Base-by-base conservation (phyloP, 2,888 invertebrate species). In the Eutolmus rufibarbis region DNA sequence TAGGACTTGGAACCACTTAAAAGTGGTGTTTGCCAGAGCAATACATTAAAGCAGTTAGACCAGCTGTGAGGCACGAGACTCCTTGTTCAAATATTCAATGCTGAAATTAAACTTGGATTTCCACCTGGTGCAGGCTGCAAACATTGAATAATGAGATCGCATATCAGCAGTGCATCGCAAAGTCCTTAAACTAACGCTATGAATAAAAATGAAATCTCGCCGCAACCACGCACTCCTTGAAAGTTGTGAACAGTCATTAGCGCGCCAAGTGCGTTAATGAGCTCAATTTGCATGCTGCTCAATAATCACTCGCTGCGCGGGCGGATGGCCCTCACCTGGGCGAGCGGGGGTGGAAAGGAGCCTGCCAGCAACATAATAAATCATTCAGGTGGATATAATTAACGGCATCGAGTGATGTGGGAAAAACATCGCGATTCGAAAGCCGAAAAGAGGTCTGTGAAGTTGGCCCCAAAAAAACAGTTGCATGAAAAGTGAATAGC, bases 321-420 rank as follows among this genome's bases (percentile, higher is more conserved):
- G 40, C 16, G 34, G 37, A 4, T 28, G 34, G 19, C 37, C 74
- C 51, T 5, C n/a, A n/a, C 51, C 51, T 51, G 8, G 28, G 23
- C 2, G 23, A 16, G 9, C 28, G 37, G 23, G 34, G 78, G 46
- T 12, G 78, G 12, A 14, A n/a, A 1, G 23, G 14, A 23, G 23
- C 43, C 23, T 23, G 34, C 34, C 14, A 16, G 31, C 31, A 56
- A 81, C 81, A 56, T 81, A 46, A 81, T 81, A 81, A 81, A 81
- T 81, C 81, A 81, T 56, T 56, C 81, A 81, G 81, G 81, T 56
- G 81, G 40, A 74, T 66, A 84, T 84, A 84, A 84, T 84, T 84
- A 84, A 84, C 84, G 66, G 43, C 74, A 84, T 84, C 84, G 37
- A 56, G 7, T 34, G 56, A 84, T 84, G 74, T 66, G 84, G 84